These are phyloP conservation scores for Ibycter americanus DNA, from an alignment of 2,797 vertebrate genomes.

Conservation along the genomic window DNA sequence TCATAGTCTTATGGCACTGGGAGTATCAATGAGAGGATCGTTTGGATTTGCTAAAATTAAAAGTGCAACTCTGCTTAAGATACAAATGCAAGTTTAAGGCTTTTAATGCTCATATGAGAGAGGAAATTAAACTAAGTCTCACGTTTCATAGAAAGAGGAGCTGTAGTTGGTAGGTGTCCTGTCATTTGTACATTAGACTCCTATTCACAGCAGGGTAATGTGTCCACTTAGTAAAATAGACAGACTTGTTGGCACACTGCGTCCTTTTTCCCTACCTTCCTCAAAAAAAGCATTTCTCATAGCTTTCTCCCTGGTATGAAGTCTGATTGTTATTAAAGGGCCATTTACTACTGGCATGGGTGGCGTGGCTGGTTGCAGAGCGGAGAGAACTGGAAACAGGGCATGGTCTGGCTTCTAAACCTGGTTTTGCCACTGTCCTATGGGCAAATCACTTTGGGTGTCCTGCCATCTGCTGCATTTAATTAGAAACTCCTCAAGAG, in stretches of 20 bases:
- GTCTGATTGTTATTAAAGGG: neutral
- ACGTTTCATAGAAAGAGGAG: constrained; percentile 17
- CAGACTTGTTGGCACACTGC: neutral
- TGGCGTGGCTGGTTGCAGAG: neutral
- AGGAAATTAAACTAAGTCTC: constrained; percentile 17
- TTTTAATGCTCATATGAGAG: constrained; percentile 14
- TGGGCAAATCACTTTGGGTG: neutral
- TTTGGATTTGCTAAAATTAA: constrained; percentile 47
- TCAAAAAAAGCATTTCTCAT: neutral
- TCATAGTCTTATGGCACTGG: constrained; percentile 15
- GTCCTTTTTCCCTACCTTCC: neutral
- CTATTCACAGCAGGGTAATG: neutral
- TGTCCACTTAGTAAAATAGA: neutral
- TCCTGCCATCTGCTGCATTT: neutral
- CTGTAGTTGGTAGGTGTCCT: neutral
- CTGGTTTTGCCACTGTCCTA: neutral
- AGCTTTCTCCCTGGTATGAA: neutral
- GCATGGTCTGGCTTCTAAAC: neutral
- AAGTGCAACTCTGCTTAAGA: neutral
- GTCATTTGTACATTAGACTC: neutral
- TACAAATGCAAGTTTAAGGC: neutral
- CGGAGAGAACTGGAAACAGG: neutral
- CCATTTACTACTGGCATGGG: neutral
- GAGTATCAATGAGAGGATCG: constrained; percentile 9
- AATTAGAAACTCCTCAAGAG: neutral